Base-by-base conservation (phyloP, 2,888 invertebrate genomes). In the Euzophera pinguis region DNA sequence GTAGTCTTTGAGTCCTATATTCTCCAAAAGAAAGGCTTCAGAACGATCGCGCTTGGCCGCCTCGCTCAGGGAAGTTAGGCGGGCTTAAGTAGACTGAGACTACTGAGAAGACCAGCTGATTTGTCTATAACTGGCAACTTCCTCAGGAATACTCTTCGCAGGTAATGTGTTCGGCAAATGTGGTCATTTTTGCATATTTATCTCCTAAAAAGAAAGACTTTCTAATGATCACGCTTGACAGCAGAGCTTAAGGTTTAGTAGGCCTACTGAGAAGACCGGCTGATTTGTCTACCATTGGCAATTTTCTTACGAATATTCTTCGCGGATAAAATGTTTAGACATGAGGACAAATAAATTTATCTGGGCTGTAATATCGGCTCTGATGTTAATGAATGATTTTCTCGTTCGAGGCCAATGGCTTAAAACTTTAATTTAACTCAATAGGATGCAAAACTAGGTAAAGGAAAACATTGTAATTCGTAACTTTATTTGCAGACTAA, bases 21-120 rank as follows among this genome's bases (percentile, higher is more conserved):
- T n/a, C n/a, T n/a, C n/a, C n/a, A n/a, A n/a, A n/a, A n/a, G n/a
- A n/a, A n/a, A n/a, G 0, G 95, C 96, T 62, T 95, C 97, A 61
- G 98, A 98, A 81, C 92, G 98, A 32, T 92, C 97, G 1, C 92
- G 98, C 39, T 90, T 98, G 0, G 97, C 98, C 65, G 96, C 96
- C 65, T 98, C 97, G 73, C 90, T 98, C 60, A 93, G 96, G 1
- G 94, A 95, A 64, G 96, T 97, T 51, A 89, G 98, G 14, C 90
- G 97, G 52, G 94, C 95, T 13, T 84, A 98, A 39, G 94, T 98
- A 0, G 97, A 98, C 94, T 27, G 96, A n/a, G 95, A 48, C 87
- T 96, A 55, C 86, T 98, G 60, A 90, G 96, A 41, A 95, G 97
- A 63, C 97, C 98, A 0, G 93, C 94, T 8, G 97, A 97, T 71